A percentile compares a stretch with the other conserved stretches of the same genome.
These are phyloP conservation scores for Trinectes maculatus DNA, from an alignment of 2,113 vertebrate genomes.

Conservation along the genomic window DNA sequence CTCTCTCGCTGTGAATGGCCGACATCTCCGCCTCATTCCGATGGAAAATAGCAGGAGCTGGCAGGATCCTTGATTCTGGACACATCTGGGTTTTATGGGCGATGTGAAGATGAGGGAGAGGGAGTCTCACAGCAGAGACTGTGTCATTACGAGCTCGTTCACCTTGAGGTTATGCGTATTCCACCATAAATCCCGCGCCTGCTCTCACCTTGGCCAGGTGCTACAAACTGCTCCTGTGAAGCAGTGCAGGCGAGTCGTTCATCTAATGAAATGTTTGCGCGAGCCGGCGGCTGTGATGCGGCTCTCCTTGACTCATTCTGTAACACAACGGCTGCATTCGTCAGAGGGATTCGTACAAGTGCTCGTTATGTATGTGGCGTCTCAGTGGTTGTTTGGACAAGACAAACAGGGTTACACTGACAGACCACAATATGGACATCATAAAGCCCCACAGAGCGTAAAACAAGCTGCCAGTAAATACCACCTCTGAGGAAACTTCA, in stretches of 20 bases:
- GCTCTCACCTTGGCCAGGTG: constrained; percentile 64
- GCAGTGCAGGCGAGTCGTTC: constrained; percentile 21
- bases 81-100: constrained; percentile 59
- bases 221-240: constrained; percentile 30
- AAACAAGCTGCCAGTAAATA: too few relatives aligned
- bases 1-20: constrained; percentile 7
- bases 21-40: constrained; percentile 19
- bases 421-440: too few relatives aligned
- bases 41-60: constrained; percentile 41
- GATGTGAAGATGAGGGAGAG: constrained; percentile 44
- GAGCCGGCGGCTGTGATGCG: background rate
- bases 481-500: too few relatives aligned
- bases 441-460: too few relatives aligned
- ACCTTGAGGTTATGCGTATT: constrained; percentile 63
- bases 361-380: background rate
- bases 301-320: constrained; percentile 33
- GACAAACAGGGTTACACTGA: constrained; percentile 1
- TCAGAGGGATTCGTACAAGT: constrained; percentile 23
- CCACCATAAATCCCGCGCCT: constrained; percentile 59
- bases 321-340: constrained; percentile 22
- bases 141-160: constrained; percentile 64
- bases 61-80: constrained; percentile 57
- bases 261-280: constrained; percentile 53
- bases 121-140: constrained; percentile 26
- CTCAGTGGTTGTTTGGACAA: constrained; percentile 18